Evolutionary conservation across 1,140 invertebrate species (phyloP).

Genomic region (Bombus vancouverensis): DNA sequence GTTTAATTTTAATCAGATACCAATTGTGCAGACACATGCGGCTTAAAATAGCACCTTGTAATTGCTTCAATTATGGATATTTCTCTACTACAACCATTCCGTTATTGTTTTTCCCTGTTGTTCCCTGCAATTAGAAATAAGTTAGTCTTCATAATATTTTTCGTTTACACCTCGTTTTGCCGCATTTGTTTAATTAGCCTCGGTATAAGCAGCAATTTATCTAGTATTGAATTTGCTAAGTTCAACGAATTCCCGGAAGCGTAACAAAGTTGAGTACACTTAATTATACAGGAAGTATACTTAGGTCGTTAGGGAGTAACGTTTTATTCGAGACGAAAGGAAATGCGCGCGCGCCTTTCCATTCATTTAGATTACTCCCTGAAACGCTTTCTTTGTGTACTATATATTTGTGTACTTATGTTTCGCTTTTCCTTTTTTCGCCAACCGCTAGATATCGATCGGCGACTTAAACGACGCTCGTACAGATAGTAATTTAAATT

Average conservation of each 20-base stretch:
- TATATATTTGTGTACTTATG: neutral
- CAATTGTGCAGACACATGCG: neutral
- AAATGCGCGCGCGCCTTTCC: conserved; percentile 43
- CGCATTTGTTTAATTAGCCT: neutral
- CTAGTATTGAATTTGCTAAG: neutral
- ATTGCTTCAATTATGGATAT: neutral
- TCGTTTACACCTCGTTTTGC: neutral
- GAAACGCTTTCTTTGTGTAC: conserved; percentile 41
- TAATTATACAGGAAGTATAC: conserved; percentile 49
- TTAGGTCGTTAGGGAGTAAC: conserved; percentile 46
- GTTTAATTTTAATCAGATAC: conserved; percentile 2
- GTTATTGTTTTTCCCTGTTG: neutral
- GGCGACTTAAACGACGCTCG: neutral
- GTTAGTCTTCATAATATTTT: neutral
- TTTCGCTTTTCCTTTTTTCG: neutral
- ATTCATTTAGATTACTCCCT: conserved; percentile 39
- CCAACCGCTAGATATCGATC: conserved; percentile 13
- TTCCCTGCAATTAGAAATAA: neutral
- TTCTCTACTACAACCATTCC: neutral
- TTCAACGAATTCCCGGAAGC: conserved; percentile 34
- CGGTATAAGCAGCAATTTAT: neutral
- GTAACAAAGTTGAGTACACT: conserved; percentile 34
- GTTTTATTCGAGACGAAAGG: conserved; percentile 43
- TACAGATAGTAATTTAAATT: conserved; percentile 5
- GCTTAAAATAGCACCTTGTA: conserved; percentile 7